Percentiles rank a stretch among this genome's conserved stretches.
These are phyloP conservation scores for Etia nguti DNA, from an alignment of 2,113 vertebrate species.

Conservation along the genomic window DNA sequence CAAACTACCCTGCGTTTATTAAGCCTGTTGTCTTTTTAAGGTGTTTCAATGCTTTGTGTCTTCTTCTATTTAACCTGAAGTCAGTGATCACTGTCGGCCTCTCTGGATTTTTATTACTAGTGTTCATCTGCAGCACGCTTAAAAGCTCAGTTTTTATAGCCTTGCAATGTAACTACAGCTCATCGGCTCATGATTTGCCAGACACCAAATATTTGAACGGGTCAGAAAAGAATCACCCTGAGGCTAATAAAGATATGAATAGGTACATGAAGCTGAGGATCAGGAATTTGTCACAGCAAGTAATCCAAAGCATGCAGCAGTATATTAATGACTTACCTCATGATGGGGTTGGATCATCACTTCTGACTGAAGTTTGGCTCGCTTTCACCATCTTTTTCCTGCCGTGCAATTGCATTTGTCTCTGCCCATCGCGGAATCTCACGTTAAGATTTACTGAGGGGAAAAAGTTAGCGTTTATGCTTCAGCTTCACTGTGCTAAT, in stretches of 20 bases:
- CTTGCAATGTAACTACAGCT: background rate
- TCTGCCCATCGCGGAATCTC: background rate
- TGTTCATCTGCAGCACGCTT: background rate
- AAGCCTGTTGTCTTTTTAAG: background rate
- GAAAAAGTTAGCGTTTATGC: fast-evolving
- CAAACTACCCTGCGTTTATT: background rate
- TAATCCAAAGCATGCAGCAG: background rate
- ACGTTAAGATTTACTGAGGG: background rate
- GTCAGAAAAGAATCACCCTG: background rate
- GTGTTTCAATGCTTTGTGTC: background rate
- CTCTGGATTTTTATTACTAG: background rate
- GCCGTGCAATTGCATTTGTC: fast-evolving
- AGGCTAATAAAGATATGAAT: background rate
- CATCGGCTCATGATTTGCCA: background rate
- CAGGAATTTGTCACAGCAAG: background rate
- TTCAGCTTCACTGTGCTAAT: background rate
- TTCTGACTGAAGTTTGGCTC: fast-evolving
- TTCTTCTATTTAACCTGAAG: background rate
- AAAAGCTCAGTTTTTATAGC: background rate
- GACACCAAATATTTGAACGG: background rate
- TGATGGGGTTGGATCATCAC: background rate
- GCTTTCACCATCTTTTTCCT: background rate
- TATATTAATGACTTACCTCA: background rate
- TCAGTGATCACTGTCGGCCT: background rate
- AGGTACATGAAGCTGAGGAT: background rate